These are phyloP conservation scores for Diachasma alloeum DNA, from an alignment of 1,140 invertebrate genomes.

Conservation along the genomic window DNA sequence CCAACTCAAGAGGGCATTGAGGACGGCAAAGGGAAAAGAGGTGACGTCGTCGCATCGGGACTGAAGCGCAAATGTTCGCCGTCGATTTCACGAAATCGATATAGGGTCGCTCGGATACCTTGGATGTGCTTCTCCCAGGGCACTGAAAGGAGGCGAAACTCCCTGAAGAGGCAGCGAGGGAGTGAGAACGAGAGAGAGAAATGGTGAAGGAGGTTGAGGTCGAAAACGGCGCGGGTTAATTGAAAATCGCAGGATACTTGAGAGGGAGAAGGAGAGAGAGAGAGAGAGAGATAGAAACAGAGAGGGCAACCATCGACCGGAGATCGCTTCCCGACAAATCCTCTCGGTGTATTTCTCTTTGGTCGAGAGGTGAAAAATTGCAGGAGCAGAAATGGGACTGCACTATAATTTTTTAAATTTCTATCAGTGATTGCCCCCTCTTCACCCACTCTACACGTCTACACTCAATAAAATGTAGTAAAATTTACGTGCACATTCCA, in stretches of 20 bases:
- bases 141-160: not conserved
- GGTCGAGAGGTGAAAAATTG: not conserved
- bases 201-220: constrained; percentile 27
- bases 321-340: constrained; percentile 18
- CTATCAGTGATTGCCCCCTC: not conserved
- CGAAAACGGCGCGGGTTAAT: constrained; percentile 37
- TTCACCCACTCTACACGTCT: too few species aligned
- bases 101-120: constrained; percentile 19
- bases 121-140: constrained; percentile 4
- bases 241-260: constrained; percentile 48
- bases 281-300: too few species aligned
- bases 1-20: constrained; percentile 4
- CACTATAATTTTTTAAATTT: not conserved
- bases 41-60: not conserved
- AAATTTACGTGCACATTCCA: too few species aligned
- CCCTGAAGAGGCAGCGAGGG: not conserved
- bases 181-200: constrained; percentile 28
- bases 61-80: not conserved
- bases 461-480: too few species aligned
- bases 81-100: constrained; percentile 32
- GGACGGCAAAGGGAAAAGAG: not conserved
- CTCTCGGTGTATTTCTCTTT: not conserved
- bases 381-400: not conserved
- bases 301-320: constrained; percentile 10
- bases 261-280: too few species aligned